Evolutionary conservation across 1,140 invertebrate species (phyloP).

Genomic region (Drosophila lini): DNA sequence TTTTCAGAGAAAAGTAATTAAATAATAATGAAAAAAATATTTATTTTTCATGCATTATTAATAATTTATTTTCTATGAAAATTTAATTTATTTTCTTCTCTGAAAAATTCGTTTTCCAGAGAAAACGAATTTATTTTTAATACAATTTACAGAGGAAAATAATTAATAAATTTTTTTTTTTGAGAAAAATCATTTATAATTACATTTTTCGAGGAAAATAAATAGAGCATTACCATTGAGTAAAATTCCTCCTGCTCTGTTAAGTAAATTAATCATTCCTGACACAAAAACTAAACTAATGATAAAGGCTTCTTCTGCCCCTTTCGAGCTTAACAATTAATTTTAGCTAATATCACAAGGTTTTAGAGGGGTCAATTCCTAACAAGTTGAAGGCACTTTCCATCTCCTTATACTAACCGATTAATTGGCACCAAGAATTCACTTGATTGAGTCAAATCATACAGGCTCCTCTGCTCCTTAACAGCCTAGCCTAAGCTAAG

Average conservation of each 20-base stretch:
- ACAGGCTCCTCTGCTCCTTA: conserved; percentile 39
- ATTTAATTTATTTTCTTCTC: too few relatives aligned
- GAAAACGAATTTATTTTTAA: too few relatives aligned
- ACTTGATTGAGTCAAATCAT: conserved; percentile 70
- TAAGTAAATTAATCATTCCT: conserved; percentile 8
- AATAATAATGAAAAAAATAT: too few relatives aligned
- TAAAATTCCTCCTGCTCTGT: neutral
- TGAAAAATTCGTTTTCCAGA: too few relatives aligned
- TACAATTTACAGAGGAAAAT: too few relatives aligned
- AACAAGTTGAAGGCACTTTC: conserved; percentile 63
- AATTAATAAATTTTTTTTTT: too few relatives aligned
- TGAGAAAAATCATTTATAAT: too few relatives aligned
- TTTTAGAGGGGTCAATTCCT: conserved; percentile 73
- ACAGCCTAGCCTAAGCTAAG: conserved; percentile 18
- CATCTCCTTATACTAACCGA: conserved; percentile 57
- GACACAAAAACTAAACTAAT: conserved; percentile 16
- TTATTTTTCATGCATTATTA: too few relatives aligned
- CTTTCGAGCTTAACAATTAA: conserved; percentile 41
- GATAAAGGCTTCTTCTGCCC: neutral
- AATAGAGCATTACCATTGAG: neutral
- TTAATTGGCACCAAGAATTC: conserved; percentile 84
- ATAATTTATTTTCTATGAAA: too few relatives aligned
- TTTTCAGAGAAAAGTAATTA: too few relatives aligned
- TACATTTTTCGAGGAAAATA: too few relatives aligned
- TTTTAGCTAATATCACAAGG: conserved; percentile 75